Evolutionary conservation across 2,888 invertebrate genomes (phyloP).

Genomic region (Noctuana brunneofusca): DNA sequence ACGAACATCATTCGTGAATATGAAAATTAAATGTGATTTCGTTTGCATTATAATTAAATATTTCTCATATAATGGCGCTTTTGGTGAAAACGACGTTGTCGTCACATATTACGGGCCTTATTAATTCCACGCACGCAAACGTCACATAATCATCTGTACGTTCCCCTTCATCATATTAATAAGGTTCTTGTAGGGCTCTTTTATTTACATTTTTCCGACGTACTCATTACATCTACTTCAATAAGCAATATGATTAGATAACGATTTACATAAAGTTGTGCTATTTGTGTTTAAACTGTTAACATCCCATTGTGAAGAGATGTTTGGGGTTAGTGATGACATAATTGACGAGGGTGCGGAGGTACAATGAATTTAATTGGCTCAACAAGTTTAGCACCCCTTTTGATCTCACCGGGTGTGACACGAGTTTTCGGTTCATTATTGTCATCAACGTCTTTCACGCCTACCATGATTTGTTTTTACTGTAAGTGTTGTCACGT

Average conservation of each 20-base stretch:
- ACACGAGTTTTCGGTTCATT: constrained; percentile 51
- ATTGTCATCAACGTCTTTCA: constrained; percentile 42
- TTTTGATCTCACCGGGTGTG: constrained; percentile 55
- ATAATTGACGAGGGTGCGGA: constrained; percentile 71
- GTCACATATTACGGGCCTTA: constrained; percentile 45
- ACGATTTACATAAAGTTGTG: constrained; percentile 41
- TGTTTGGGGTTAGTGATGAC: constrained; percentile 63
- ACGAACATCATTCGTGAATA: constrained; percentile 1
- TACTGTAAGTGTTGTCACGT: constrained; percentile 29
- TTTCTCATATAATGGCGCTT: constrained; percentile 27
- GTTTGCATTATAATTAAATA: constrained; percentile 37
- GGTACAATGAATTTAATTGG: constrained; percentile 72
- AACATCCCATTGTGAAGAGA: constrained; percentile 62
- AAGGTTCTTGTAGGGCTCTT: constrained; percentile 38
- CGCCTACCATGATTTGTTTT: constrained; percentile 36
- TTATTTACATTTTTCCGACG: constrained; percentile 38
- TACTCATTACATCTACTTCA: constrained; percentile 37
- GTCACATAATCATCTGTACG: constrained; percentile 49
- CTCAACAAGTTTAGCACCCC: constrained; percentile 72
- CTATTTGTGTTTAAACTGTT: constrained; percentile 48
- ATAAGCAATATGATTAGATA: constrained; percentile 29
- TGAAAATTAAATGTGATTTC: constrained; percentile 32
- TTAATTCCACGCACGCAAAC: constrained; percentile 56
- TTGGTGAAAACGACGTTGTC: constrained; percentile 35
- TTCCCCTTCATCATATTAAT: constrained; percentile 37